Evolutionary conservation across 1,140 invertebrate species (phyloP).

Genomic region (Episyrphus balteatus): DNA sequence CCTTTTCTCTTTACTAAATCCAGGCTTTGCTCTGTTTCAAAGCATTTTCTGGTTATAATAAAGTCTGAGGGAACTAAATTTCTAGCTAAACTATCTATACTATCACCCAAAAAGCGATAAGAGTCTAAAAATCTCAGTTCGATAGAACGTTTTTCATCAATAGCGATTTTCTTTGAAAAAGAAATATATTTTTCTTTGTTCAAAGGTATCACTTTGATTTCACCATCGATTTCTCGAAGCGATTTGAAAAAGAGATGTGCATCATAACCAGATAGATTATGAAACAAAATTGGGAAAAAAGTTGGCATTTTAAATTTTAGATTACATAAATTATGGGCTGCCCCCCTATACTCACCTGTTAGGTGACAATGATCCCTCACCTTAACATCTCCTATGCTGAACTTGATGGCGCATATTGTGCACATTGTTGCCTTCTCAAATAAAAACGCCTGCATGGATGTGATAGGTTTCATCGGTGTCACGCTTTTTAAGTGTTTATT

Average conservation of each 20-base stretch:
- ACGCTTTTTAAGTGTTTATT: background rate
- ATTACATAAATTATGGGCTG: conserved; percentile 21
- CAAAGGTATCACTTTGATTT: conserved; percentile 20
- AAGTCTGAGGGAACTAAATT: no score
- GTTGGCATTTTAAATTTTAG: conserved; percentile 15
- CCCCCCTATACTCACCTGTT: conserved; percentile 16
- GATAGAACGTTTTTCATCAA: conserved; percentile 4
- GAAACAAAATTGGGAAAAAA: conserved; percentile 29
- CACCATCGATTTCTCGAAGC: no score
- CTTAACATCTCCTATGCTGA: no score
- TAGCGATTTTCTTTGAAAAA: conserved; percentile 12
- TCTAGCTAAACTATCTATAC: conserved; percentile 13
- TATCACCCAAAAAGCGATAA: conserved; percentile 18
- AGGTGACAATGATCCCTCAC: conserved; percentile 11
- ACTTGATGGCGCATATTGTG: no score
- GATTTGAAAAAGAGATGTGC: conserved; percentile 30
- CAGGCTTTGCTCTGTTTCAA: no score
- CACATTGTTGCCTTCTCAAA: background rate
- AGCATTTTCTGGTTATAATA: no score
- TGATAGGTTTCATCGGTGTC: background rate
- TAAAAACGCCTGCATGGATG: no score
- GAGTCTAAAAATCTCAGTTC: conserved; percentile 26
- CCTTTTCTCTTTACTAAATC: conserved; percentile 14
- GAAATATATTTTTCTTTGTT: conserved; percentile 26
- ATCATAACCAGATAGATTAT: conserved; percentile 34